Evolutionary conservation across 2,113 vertebrate species (phyloP).

Genomic region (Geothlypis trichas): DNA sequence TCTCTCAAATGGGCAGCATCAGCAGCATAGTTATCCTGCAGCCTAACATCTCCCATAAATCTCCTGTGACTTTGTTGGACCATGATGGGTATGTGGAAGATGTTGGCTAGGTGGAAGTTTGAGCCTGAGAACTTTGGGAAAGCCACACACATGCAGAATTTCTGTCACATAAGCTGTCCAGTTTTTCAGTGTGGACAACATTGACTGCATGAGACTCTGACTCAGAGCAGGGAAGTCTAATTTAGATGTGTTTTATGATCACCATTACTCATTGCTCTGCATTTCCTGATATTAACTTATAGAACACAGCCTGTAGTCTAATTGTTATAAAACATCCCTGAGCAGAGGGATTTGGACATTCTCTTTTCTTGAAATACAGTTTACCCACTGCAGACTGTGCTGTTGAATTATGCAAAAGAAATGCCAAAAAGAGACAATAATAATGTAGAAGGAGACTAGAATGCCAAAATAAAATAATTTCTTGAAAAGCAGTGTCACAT

Average conservation of each 20-base stretch:
- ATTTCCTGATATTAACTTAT: background rate
- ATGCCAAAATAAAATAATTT: background rate
- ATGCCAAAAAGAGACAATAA: background rate
- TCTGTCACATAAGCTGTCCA: background rate
- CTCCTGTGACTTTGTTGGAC: background rate
- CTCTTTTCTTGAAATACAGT: background rate
- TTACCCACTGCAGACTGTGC: background rate
- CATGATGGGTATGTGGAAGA: background rate
- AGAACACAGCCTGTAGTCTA: background rate
- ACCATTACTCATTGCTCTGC: background rate
- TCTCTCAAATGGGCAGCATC: background rate
- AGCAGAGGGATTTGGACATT: background rate
- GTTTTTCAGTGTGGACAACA: background rate
- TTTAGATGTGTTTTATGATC: background rate
- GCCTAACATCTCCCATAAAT: background rate
- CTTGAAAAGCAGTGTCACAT: background rate
- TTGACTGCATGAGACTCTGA: background rate
- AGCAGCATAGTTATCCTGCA: background rate
- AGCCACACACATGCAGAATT: rapidly evolving
- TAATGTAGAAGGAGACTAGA: background rate
- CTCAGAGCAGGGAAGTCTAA: background rate
- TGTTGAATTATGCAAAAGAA: background rate
- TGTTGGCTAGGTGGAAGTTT: background rate
- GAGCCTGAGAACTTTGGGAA: background rate
- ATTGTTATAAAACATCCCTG: background rate